A percentile compares a stretch with the other conserved stretches of the same genome.
phyloP scores from a whole-genome alignment of 1,140 invertebrate species.

The Orchestia grillus region DNA sequence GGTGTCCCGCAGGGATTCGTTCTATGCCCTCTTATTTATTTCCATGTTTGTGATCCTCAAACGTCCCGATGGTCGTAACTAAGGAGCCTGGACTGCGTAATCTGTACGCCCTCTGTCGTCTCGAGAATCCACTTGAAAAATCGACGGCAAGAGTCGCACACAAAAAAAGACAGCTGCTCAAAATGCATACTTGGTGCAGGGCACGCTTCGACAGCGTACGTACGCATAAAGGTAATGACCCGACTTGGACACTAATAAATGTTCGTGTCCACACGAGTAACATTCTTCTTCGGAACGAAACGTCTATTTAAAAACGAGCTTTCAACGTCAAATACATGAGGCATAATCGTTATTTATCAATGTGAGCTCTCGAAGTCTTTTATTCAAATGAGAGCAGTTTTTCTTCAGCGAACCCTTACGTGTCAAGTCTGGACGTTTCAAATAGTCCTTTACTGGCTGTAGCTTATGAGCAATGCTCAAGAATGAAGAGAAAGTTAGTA shows the following conservation, averaged over 20 bases:
- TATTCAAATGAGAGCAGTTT: neutral
- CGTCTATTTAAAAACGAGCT: neutral
- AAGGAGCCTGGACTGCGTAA: neutral
- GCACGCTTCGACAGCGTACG: neutral
- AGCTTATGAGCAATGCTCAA: neutral
- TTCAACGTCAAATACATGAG: neutral
- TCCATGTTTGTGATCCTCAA: neutral
- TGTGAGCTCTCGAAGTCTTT: neutral
- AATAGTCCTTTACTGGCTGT: neutral
- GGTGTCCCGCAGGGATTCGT: neutral
- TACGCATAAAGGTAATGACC: neutral
- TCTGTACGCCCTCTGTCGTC: neutral
- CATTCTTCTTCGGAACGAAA: neutral
- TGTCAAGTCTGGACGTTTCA: neutral
- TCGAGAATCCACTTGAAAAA: neutral
- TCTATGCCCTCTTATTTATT: slow-evolving; percentile 1
- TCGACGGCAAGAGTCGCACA: neutral
- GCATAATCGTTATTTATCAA: neutral
- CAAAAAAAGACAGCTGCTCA: neutral
- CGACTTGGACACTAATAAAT: neutral
- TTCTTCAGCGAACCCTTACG: neutral
- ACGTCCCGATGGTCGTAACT: neutral
- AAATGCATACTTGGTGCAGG: neutral
- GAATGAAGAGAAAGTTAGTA: neutral
- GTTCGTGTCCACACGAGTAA: neutral